A percentile compares a stretch with the other conserved stretches of the same genome.
These are phyloP conservation scores for Apodemia zela DNA, from an alignment of 2,888 invertebrate genomes.

Conservation along the genomic window DNA sequence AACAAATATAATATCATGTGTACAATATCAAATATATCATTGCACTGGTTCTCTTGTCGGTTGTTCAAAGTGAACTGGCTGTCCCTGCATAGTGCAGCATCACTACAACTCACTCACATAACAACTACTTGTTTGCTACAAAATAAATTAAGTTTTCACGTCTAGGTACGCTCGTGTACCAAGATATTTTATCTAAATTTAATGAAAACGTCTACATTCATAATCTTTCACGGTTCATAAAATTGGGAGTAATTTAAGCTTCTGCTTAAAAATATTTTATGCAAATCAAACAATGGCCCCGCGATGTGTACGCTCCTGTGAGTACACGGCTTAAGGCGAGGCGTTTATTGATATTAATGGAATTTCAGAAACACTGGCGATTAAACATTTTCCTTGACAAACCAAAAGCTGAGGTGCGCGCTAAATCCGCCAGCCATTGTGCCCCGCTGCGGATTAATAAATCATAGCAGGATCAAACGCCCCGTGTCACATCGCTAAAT, in stretches of 20 bases:
- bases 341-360: conserved; percentile 21
- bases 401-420: conserved; percentile 4
- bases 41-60: too few species aligned
- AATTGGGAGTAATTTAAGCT: not conserved
- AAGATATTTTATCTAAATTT: too few species aligned
- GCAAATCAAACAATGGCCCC: not conserved
- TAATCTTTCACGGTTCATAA: too few species aligned
- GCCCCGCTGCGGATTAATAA: not conserved
- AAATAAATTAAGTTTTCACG: too few species aligned
- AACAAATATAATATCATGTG: too few species aligned
- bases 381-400: conserved; percentile 12
- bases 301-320: not conserved
- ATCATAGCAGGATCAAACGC: not conserved
- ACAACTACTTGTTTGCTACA: too few species aligned
- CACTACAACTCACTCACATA: too few species aligned
- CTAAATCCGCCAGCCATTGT: not conserved
- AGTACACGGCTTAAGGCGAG: not conserved
- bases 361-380: conserved; percentile 14
- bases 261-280: not conserved
- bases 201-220: too few species aligned
- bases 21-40: too few species aligned
- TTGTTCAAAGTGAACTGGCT: too few species aligned
- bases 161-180: too few species aligned
- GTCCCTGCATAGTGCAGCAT: too few species aligned
- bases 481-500: not conserved